Evolutionary conservation across 2,113 vertebrate species (phyloP).

Genomic region (Varanus komodoensis): DNA sequence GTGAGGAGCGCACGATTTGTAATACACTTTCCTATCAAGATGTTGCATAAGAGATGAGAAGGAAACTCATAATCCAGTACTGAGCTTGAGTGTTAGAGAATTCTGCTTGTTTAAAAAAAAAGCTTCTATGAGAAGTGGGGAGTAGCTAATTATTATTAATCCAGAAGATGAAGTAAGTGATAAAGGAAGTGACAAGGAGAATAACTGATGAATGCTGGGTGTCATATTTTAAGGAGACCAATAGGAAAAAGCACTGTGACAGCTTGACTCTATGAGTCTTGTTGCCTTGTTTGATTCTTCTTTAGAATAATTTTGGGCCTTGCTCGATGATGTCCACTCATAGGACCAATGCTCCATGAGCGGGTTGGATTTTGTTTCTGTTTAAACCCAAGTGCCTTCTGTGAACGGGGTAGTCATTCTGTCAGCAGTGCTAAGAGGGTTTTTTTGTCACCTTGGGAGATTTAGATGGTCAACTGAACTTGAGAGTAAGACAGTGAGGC

Average conservation of each 20-base stretch:
- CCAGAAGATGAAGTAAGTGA: neutral
- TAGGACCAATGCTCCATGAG: neutral
- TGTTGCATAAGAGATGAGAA: constrained; percentile 21
- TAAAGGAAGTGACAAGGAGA: neutral
- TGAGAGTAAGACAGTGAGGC: neutral
- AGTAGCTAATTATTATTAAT: neutral
- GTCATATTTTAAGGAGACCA: neutral
- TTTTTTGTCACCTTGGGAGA: neutral
- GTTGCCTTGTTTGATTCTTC: neutral
- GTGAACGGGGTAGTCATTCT: neutral
- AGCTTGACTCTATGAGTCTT: neutral
- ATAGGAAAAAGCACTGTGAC: too few species aligned
- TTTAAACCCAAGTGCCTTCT: neutral
- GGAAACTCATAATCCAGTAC: neutral
- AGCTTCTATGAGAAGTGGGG: neutral
- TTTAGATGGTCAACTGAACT: neutral
- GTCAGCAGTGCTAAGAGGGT: neutral
- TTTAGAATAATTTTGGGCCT: neutral
- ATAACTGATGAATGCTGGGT: neutral
- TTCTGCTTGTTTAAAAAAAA: fast-evolving
- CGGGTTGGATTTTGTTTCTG: neutral
- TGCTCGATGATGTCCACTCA: neutral
- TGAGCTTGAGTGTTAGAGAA: neutral
- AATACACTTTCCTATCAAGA: neutral
- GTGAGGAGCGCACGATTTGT: neutral